These are phyloP conservation scores for Polydrusus pterygomalis DNA, from an alignment of 2,888 invertebrate genomes.

Conservation along the genomic window DNA sequence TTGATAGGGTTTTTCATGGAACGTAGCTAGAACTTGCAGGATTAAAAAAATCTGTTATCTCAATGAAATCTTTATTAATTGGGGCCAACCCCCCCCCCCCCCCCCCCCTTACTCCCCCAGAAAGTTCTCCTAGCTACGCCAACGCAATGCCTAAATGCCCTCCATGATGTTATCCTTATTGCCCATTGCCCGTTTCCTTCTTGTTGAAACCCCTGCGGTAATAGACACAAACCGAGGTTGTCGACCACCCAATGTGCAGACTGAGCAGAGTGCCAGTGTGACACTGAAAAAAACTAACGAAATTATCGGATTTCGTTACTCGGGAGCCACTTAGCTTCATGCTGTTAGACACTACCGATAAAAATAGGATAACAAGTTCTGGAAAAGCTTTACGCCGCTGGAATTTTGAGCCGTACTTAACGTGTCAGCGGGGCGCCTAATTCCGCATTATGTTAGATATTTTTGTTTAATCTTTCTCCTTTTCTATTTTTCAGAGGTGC, in stretches of 20 bases:
- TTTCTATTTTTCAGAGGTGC: background rate
- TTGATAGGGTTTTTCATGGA: too few species aligned
- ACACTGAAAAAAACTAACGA: conserved; percentile 25
- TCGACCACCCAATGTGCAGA: conserved; percentile 25
- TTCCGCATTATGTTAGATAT: background rate
- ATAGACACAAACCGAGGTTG: conserved; percentile 30
- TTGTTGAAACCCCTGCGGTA: background rate
- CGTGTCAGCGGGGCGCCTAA: conserved; percentile 23
- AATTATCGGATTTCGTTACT: conserved; percentile 26
- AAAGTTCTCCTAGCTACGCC: too few species aligned
- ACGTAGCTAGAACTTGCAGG: too few species aligned
- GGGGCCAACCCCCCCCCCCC: too few species aligned
- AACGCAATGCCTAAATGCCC: too few species aligned
- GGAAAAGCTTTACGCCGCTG: conserved; percentile 26
- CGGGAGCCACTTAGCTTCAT: conserved; percentile 14
- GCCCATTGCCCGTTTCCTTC: background rate
- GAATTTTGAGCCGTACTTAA: conserved; percentile 16
- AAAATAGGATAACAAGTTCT: conserved; percentile 33
- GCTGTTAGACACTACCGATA: conserved; percentile 29
- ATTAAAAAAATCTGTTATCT: too few species aligned
- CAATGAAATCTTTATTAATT: too few species aligned
- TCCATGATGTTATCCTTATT: background rate
- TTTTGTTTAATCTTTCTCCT: background rate
- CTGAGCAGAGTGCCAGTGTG: background rate
- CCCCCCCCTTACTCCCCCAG: too few species aligned